Base-by-base conservation (phyloP, 2,797 vertebrate species). In the Ceyx erithaca region DNA sequence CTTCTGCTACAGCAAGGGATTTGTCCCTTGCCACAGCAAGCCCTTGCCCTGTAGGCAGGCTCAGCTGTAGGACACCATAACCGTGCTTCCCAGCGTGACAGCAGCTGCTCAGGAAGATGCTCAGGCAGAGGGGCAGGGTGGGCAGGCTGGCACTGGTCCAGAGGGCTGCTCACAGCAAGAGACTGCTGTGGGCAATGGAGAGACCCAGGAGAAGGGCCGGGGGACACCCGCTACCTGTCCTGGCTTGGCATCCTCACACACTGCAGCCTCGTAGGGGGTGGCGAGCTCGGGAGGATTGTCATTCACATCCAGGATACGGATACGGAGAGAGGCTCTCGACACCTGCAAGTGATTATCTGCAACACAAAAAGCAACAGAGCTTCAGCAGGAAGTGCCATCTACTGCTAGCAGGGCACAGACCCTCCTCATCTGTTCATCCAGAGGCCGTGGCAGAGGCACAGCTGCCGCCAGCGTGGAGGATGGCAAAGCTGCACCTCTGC, bases 271-370 rank as follows among this genome's bases (percentile, higher is more conserved):
- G 0, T 99, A 99, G 1, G 99, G 99, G 5, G 98, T 98, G 89
- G 99, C 99, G 57, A 99, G 98, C 81, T 99, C 99, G 0, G 99
- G 99, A 0, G 99, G 99, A 86, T 99, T 99, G 97, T 99, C 99
- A 2, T 99, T 99, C 79, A 99, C 99, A 3, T 99, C 99, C 96
- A 99, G 97, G 97, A 99, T 99, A 40, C 99, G 98, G 94, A 99
- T 99, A 63, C 98, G 98, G 66, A 99, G 98, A n/a, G 97, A 97
- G 2, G 98, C 97, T 92, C 98, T 97, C 3, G 99, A 99, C 4
- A 97, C 97, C 98, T 99, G 99, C 7, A 98, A 98, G 35, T 98
- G 98, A 94, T 99, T 99, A 97, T 99, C 99, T 99, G 95, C 8
- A 96, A 96, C 4, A 77, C 67, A 77, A 57, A 51, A 25, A 70